Evolutionary conservation across 1,140 invertebrate genomes (phyloP), one percentile per base, ranked within the genome.

Genomic region (Lasioglossum albipes): DNA sequence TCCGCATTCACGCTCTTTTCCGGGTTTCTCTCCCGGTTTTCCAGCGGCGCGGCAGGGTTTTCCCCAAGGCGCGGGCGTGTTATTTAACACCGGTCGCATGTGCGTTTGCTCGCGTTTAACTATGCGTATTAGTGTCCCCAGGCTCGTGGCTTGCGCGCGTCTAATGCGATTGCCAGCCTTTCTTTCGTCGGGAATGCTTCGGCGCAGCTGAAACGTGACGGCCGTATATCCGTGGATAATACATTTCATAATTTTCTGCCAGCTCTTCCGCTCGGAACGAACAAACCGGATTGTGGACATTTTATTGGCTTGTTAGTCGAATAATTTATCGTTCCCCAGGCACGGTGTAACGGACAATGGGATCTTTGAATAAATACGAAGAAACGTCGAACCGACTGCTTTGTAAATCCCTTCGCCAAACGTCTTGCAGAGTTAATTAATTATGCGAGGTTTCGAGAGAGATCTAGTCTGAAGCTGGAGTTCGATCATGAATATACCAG

Each of bases 81-180:
- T 79, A 68, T 84, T 85, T 76, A 85, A 81, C 84, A 31, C 62
- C 57, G 64, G 61, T 72, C 68, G 62, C 18, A 71, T 54, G 67
- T 65, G 57, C 57, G 81, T 68, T 77, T 64, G 68, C 66, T 68
- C 18, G 78, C 72, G 67, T 75, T 72, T 75, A 62, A 65, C 54
- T 61, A 49, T 36, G 70, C 69, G 68, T 27, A 80, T 70, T 69
- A 65, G 36, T 41, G 64, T 68, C 27, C 20, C 31, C 18, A 20
- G 18, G 10, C 76, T 41, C 27, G 57, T 18, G 16, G 22, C 42
- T 27, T 5, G 18, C 41, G 18, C 62, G 27, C 45, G 27, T 64
- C 49, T 72, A 72, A 72, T 54, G 59, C 68, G 45, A 64, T 22
- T 64, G 59, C 64, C 76, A 22, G 59, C 76, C 42, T 41, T 77